These are phyloP conservation scores for Drosophila kambysellisi DNA, from an alignment of 2,888 invertebrate genomes.

Conservation along the genomic window DNA sequence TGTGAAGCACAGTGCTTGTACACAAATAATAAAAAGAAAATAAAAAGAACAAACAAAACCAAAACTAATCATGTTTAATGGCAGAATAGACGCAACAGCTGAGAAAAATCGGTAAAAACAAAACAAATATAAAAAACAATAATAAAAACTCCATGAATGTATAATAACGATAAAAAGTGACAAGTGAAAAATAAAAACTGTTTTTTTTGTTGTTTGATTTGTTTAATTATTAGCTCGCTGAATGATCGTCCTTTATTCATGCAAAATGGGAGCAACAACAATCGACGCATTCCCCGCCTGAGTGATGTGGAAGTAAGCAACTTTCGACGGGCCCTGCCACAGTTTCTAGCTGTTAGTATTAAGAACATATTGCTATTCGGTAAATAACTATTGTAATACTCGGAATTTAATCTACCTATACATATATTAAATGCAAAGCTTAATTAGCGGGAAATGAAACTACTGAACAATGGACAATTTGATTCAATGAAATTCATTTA, in stretches of 20 bases:
- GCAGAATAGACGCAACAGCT: slow-evolving; percentile 54
- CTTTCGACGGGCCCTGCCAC: slow-evolving; percentile 88
- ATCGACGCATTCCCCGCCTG: slow-evolving; percentile 57
- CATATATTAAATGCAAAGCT: slow-evolving; percentile 4
- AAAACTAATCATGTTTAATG: slow-evolving; percentile 61
- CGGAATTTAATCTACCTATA: slow-evolving; percentile 7
- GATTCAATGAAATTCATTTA: not conserved
- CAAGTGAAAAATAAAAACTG: not conserved
- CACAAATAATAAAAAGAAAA: slow-evolving; percentile 22
- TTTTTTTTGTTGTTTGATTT: slow-evolving; percentile 18
- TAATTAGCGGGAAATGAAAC: slow-evolving; percentile 38
- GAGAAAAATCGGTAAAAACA: slow-evolving; percentile 71
- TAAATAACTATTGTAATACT: slow-evolving; percentile 80
- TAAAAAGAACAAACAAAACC: slow-evolving; percentile 10
- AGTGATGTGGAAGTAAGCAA: slow-evolving; percentile 83
- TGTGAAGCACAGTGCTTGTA: slow-evolving; percentile 9
- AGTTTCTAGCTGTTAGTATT: slow-evolving; percentile 91
- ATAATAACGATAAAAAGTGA: not conserved
- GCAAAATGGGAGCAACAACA: slow-evolving; percentile 75
- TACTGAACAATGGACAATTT: slow-evolving; percentile 3
- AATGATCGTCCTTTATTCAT: slow-evolving; percentile 83
- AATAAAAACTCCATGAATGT: not conserved
- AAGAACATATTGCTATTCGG: slow-evolving; percentile 91
- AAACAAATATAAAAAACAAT: not conserved
- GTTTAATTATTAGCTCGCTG: slow-evolving; percentile 62